These are phyloP conservation scores for Conomelus anceps DNA, from an alignment of 2,888 invertebrate genomes.

Conservation along the genomic window DNA sequence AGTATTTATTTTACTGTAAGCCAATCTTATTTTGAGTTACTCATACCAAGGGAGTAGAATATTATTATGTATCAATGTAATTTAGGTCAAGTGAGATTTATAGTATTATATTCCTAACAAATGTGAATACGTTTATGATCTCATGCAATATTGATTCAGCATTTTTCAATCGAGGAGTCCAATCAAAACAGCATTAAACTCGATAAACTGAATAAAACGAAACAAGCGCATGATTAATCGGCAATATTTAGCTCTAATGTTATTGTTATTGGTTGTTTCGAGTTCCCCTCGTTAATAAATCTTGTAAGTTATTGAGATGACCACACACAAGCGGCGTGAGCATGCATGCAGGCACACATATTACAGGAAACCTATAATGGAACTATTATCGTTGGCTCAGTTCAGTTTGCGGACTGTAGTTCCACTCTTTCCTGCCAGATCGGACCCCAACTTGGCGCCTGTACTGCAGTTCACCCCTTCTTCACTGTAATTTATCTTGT, in stretches of 20 bases:
- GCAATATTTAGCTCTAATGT: constrained; percentile 10
- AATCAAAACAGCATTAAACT: background rate
- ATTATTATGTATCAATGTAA: too few species aligned
- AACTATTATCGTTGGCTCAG: background rate
- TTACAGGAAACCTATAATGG: background rate
- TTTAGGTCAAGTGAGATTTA: too few species aligned
- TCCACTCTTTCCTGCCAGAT: background rate
- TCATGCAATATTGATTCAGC: too few species aligned
- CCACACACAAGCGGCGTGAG: background rate
- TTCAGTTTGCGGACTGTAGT: background rate
- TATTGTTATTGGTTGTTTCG: background rate
- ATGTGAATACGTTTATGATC: background rate
- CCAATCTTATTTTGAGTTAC: too few species aligned
- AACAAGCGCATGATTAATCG: constrained; percentile 25
- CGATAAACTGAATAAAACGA: background rate
- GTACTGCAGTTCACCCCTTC: background rate
- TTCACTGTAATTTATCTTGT: background rate
- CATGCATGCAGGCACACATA: background rate
- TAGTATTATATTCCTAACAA: background rate
- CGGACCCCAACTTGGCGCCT: background rate
- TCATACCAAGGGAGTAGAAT: too few species aligned
- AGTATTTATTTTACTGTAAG: too few species aligned
- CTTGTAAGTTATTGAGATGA: background rate
- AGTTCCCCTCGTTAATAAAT: background rate
- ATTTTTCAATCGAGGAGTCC: background rate